Percentiles rank a stretch among this genome's conserved stretches.
phyloP scores from a whole-genome alignment of 2,888 invertebrate genomes.

The Nomada ferruginata region DNA sequence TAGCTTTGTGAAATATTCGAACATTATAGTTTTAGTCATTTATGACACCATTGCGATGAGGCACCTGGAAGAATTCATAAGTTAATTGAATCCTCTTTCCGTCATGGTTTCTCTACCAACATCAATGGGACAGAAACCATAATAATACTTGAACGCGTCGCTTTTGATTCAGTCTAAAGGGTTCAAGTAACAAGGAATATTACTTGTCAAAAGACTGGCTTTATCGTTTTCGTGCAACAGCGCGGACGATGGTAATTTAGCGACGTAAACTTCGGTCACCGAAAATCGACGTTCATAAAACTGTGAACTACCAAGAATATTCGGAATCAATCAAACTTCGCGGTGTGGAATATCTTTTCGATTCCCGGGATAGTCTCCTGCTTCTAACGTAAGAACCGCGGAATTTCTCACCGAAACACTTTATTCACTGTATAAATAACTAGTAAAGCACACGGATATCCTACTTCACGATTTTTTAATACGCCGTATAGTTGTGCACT shows the following conservation, averaged over 20 bases:
- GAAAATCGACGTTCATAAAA: conserved; percentile 13
- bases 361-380: conserved; percentile 1
- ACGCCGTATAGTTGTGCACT: too few species aligned
- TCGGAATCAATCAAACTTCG: conserved; percentile 15
- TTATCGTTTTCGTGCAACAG: neutral
- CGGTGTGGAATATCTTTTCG: neutral
- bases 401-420: neutral
- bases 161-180: too few species aligned
- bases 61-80: neutral
- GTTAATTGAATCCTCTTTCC: neutral
- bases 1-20: neutral
- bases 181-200: neutral
- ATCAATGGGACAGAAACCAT: neutral
- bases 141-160: conserved; percentile 16
- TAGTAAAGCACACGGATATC: too few species aligned
- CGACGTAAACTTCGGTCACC: conserved; percentile 5
- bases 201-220: neutral
- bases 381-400: neutral
- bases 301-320: conserved; percentile 8
- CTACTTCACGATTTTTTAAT: too few species aligned
- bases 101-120: neutral
- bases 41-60: neutral
- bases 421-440: too few species aligned
- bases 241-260: neutral
- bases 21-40: neutral